Evolutionary conservation across 2,113 vertebrate genomes (phyloP).

Genomic region (Chroicocephalus ridibundus): DNA sequence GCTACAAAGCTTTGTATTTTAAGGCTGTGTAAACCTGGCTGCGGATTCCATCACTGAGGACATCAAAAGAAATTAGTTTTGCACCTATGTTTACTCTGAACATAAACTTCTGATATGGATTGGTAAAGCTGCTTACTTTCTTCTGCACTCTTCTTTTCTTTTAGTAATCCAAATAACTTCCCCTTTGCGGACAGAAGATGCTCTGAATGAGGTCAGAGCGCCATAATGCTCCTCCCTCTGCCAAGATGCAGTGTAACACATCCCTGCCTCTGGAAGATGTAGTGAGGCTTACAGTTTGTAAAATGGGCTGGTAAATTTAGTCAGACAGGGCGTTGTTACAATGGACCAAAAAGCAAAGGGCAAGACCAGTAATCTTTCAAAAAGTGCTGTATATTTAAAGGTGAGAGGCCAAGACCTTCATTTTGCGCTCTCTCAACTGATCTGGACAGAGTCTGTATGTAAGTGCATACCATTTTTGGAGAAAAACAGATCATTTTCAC

Average conservation of each 20-base stretch:
- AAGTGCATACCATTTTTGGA: not conserved
- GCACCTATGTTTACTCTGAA: not conserved
- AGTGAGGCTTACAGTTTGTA: not conserved
- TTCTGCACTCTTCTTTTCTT: not conserved
- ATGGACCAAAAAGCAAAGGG: not conserved
- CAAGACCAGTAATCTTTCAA: not conserved
- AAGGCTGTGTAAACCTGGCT: not conserved
- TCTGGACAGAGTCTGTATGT: not conserved
- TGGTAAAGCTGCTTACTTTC: not conserved
- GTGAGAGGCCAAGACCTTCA: not conserved
- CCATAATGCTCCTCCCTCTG: not conserved
- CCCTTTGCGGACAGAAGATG: not conserved
- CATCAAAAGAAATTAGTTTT: not conserved
- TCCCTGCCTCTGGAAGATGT: not conserved
- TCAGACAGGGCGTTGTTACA: not conserved
- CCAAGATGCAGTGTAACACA: not conserved
- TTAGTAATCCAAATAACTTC: not conserved
- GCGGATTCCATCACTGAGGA: not conserved
- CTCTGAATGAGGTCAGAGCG: not conserved
- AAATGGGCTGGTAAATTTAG: not conserved
- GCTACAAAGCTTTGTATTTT: not conserved
- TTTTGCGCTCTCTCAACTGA: not conserved
- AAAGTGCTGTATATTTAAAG: not conserved
- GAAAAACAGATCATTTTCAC: not conserved
- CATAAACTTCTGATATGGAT: not conserved